Evolutionary conservation across 2,888 invertebrate species (phyloP), one percentile per base, ranked within the genome.

Genomic region (Xestia sexstrigata): DNA sequence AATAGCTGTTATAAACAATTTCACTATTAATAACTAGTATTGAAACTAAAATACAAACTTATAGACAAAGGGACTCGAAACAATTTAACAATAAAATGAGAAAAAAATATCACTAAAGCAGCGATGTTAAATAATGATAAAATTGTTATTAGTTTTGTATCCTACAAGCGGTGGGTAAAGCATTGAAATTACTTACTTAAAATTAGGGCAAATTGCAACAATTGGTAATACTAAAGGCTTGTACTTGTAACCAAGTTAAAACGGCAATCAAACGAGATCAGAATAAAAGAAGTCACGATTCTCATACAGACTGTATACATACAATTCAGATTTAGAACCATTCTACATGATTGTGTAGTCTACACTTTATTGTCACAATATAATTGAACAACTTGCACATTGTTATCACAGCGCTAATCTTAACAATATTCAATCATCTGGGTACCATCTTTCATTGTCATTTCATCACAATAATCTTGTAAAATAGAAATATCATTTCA

Each of bases 161-260:
- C 65, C 76, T 83, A 81, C 76, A 87, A 90, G 89, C 88, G 89
- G 89, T 89, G 89, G 89, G 89, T 74, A 70, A 89, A 88, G 89
- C 88, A 79, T 85, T 85, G 87, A 80, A 87, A 78, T 70, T 67
- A 84, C 80, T 82, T 84, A 89, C 80, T 82, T 84, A 89, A 83
- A 77, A 86, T 78, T 70, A 87, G 68, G 83, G 85, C 74, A 83
- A 86, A 80, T 86, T 79, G 67, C 15, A 79, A 71, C 79, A 69
- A 81, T 70, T 78, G 79, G 83, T 79, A 82, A 83, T 76, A 82
- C 76, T 79, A 78, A 69, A 55, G 77, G 49, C 71, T 88, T 83
- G 87, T 88, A 87, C 85, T 85, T 76, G 66, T 65, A 73, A 49
- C 47, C 73, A 83, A 63, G 67, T 70, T 52, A 74, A 65, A 82